Conservation (phyloP, 1,140 invertebrate species). For the Galendromus occidentalis region DNA sequence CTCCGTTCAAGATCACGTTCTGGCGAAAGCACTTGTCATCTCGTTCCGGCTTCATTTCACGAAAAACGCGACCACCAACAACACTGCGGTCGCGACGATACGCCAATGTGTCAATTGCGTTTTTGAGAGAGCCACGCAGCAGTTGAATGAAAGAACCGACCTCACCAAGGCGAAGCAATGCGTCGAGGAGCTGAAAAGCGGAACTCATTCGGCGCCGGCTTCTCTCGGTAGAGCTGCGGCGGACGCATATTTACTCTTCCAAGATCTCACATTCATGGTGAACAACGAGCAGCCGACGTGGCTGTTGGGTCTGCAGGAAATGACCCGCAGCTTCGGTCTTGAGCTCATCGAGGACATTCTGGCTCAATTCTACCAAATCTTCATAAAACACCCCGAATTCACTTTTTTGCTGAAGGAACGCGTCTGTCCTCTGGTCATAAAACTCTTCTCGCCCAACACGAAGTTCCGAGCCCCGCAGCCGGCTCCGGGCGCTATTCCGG, state of each 20-base stretch:
- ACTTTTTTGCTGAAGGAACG: constrained; percentile 82
- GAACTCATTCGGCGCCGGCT: constrained; percentile 50
- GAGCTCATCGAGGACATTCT: constrained; percentile 84
- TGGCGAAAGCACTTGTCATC: constrained; percentile 79
- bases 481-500: constrained; percentile 36
- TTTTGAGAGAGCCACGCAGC: constrained; percentile 65
- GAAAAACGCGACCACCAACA: constrained; percentile 78
- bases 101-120: constrained; percentile 86
- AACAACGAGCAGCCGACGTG: constrained; percentile 89
- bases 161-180: constrained; percentile 10
- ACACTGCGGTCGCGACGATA: constrained; percentile 89
- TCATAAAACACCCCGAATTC: constrained; percentile 86
- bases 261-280: constrained; percentile 87
- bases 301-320: constrained; percentile 84
- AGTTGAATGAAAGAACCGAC: constrained; percentile 14
- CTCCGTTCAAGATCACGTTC: constrained; percentile 71
- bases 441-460: constrained; percentile 88
- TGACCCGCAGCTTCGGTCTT: constrained; percentile 87
- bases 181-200: constrained; percentile 52
- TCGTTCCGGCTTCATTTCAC: constrained; percentile 87
- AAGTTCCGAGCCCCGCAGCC: constrained; percentile 43
- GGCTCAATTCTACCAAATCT: constrained; percentile 70
- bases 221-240: constrained; percentile 66
- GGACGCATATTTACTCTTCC: constrained; percentile 86
- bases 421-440: constrained; percentile 90